Evolutionary conservation across 2,797 vertebrate genomes (phyloP).

Genomic region (Pseudomugil tenellus): DNA sequence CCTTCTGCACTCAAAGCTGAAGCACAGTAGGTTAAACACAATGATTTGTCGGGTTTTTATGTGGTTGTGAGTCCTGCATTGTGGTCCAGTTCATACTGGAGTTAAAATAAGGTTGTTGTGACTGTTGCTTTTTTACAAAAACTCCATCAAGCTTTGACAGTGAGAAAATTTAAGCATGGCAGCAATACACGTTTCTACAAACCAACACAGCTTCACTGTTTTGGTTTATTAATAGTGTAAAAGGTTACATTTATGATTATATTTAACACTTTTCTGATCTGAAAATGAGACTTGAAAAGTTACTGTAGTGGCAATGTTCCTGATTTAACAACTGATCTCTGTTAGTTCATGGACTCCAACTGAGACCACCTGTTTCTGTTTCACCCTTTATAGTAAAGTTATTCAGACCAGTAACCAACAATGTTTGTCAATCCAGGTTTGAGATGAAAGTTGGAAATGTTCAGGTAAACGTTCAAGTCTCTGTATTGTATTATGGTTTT

Average conservation of each 20-base stretch:
- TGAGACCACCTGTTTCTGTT: background rate
- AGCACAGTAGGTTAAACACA: background rate
- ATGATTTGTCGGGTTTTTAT: background rate
- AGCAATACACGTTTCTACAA: background rate
- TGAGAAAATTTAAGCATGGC: background rate
- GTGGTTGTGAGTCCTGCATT: background rate
- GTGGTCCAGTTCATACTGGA: background rate
- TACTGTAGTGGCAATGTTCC: background rate
- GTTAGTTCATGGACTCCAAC: background rate
- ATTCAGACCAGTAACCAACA: background rate
- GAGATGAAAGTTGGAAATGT: background rate
- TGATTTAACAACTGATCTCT: too few relatives aligned
- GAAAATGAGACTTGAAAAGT: background rate
- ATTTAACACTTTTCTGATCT: background rate
- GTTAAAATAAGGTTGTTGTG: background rate
- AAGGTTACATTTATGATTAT: background rate
- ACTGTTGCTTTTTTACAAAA: background rate
- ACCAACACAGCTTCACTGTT: background rate
- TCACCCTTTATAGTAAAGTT: background rate
- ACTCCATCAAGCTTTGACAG: background rate
- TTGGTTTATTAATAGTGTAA: background rate
- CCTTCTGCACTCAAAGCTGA: background rate
- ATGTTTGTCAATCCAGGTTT: background rate
- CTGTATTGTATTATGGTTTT: background rate
- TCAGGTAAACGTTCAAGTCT: background rate